Base-by-base conservation (phyloP, 2,113 vertebrate genomes). In the Onychostruthus taczanowskii region DNA sequence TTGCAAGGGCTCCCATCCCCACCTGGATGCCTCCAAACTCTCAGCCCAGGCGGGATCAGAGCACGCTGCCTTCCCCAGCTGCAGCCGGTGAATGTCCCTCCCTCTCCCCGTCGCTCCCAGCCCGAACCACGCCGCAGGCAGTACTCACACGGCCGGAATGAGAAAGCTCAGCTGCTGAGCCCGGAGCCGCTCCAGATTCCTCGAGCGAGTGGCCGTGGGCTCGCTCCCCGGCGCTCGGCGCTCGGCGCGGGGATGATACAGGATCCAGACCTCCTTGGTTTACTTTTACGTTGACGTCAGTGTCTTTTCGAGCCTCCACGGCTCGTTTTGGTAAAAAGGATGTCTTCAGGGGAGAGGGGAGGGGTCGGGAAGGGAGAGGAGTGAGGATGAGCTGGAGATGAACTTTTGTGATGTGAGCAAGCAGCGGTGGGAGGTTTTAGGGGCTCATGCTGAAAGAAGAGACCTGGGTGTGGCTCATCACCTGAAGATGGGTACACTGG, bases 231-330 rank as follows among this genome's bases (percentile, higher is more conserved):
- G 90, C 7, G 39, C 94, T 84, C 59, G 41, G 90, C 87, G n/a
- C 26, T 41, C 39, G 3, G 69, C 17, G 20, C 74, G 46, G 91
- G 76, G 72, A 49, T 94, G 52, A 88, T 95, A 83, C 92, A 92
- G 96, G 97, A 94, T 63, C 92, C 96, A 96, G 97, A 96, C 66
- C 94, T 87, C 95, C 87, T 90, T 58, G 92, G 97, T 97, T 98
- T 97, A 97, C 96, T 97, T 96, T 97, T 90, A 49, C 55, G 62
- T 96, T 98, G 97, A 98, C 97, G 97, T 98, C 97, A 97, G 95
- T 84, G 90, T 93, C 84, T 97, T 96, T 92, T 87, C 94, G 44
- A 94, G 93, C 88, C 93, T 97, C 80, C 69, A 11, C 70, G 2
- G 87, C 96, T 97, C 68, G 15, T 95, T 97, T 97, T 97, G 96